Evolutionary conservation across 2,797 vertebrate genomes (phyloP).

Genomic region (Antrozous pallidus): DNA sequence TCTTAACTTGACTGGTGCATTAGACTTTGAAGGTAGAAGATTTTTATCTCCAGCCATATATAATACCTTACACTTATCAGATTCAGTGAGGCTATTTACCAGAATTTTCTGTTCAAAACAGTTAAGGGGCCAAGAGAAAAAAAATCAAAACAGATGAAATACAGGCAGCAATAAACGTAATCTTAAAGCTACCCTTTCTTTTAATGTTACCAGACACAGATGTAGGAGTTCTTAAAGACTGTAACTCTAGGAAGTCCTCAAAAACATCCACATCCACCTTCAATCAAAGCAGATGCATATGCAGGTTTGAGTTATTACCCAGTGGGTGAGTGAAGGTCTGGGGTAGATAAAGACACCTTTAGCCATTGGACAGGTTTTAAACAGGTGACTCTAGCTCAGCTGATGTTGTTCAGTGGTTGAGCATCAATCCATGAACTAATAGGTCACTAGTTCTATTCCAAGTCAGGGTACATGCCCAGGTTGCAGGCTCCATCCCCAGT

Average conservation of each 20-base stretch:
- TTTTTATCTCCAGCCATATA: neutral
- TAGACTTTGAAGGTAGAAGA: neutral
- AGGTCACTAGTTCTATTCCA: too few species aligned
- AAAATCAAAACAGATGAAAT: neutral
- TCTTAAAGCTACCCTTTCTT: neutral
- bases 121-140: constrained; percentile 17
- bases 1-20: neutral
- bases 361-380: neutral
- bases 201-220: neutral
- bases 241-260: neutral
- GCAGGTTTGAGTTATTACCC: neutral
- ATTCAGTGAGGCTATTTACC: constrained; percentile 64
- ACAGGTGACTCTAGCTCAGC: neutral
- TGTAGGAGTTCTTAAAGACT: neutral
- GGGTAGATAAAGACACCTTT: too few species aligned
- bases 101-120: constrained; percentile 59
- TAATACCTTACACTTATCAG: constrained; percentile 57
- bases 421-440: too few species aligned
- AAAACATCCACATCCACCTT: neutral
- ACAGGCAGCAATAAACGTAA: neutral
- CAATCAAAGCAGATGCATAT: neutral
- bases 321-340: too few species aligned
- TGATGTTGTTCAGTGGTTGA: too few species aligned
- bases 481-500: too few species aligned
- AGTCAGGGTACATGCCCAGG: too few species aligned